Evolutionary conservation across 2,113 vertebrate genomes (phyloP), one percentile per base, ranked within the genome.

Genomic region (Cinclus cinclus): DNA sequence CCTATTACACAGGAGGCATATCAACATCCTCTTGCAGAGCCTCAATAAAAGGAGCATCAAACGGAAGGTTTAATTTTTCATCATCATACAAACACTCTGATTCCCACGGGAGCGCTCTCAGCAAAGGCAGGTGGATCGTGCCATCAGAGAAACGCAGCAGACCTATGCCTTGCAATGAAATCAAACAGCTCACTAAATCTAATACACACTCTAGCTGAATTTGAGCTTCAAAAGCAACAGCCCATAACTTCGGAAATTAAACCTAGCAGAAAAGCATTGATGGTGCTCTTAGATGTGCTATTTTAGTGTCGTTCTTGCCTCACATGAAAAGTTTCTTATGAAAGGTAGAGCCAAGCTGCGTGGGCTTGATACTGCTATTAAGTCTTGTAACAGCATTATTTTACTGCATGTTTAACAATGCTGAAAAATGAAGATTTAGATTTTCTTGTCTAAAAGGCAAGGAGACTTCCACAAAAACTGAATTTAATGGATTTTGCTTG

Each of bases 41-140:
- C 55, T 90, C 75, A 92, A 56, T 80, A 92, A 94, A 94, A 91
- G 83, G 30, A 94, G 92, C 74, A 92, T 89, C 94, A 95, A 90
- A 91, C 0, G 5, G 73, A 93, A 90, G 80, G 88, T 89, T 97
- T 96, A 94, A 95, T 96, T 97, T 95, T 93, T 96, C 94, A 94
- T 85, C 95, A 83, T 37, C 6, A 4, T 42, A 53, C 1, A 3
- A 90, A 94, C 69, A 49, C 53, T 58, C 75, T 11, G 70, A 91
- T 82, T 94, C 95, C 81, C 11, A 0, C 0, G 3, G 89, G 96
- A 94, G 71, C 7, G 30, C 81, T 60, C 67, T 76, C 79, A 90
- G 95, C 83, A 79, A 95, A 94, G 62, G 81, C 73, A 97, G 91
- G 91, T 85, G 41, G 52, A 92, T 81, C 76, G 56, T 89, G 65